Base-by-base conservation (phyloP, 2,113 vertebrate genomes). In the Fulica atra region DNA sequence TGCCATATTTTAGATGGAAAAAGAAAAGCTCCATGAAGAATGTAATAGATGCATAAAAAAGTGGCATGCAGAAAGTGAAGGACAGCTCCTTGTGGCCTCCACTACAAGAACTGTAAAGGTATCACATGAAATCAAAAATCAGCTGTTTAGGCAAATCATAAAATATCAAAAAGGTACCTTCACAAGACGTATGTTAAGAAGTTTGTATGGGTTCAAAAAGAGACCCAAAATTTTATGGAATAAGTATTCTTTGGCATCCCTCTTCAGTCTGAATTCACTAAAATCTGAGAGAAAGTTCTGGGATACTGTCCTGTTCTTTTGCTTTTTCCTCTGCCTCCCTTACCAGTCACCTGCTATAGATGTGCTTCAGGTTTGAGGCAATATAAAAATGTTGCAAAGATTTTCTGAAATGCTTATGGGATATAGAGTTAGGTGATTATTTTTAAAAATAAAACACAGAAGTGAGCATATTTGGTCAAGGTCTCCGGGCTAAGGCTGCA, bases 381-480 rank as follows among this genome's bases (percentile, higher is more conserved):
- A 29, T 19, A 40, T 44, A 40, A 54, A 87, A 76, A 21, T 0
- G 0, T 63, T 56, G 38, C 14, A 79, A 60, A 33, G 31, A 50
- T 87, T 87, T 89, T 84, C 28, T 89, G 35, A 71, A 44, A 44
- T 0, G 7, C 60, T 86, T 68, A 48, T 33, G 7, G 17, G 7
- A 24, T 80, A 25, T 35, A 33, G 18, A 29, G 7, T 10, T 50
- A 48, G 84, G 13, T 3, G 40, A 51, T 74, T 16, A 68, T 53
- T 40, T 77, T 80, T 42, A 46, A 68, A 85, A 64, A 59, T 33
- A 38, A 63, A 89, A 4, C 1, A 2, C 20, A 83, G 38, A 57
- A 81, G 11, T 29, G 29, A 64, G 50, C 0, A 0, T 46, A 14
- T 72, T 64, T 80, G 70, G 6, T 40, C 16, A 65, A 51, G 11